Evolutionary conservation across 1,140 invertebrate species (phyloP), one percentile per base, ranked within the genome.

Genomic region (Pogonognathellus flavescens): DNA sequence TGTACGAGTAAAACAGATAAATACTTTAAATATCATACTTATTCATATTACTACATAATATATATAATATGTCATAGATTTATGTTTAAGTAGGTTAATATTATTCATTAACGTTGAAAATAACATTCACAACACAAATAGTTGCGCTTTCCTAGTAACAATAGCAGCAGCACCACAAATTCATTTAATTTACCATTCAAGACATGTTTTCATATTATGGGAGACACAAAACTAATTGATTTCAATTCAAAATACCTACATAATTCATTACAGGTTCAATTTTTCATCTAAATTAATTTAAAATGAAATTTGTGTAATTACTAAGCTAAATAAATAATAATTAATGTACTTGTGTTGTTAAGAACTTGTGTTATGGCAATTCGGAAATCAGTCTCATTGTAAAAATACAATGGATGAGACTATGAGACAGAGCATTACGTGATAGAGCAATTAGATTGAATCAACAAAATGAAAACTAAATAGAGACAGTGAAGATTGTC

Each of bases 151-250:
- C 14, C 41, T 49, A 9, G n/a, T 14, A 31, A 49, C 41, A 41
- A 49, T 66, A 76, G 49, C 41, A 31, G 41, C 70, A 76, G 70
- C 70, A 76, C 70, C 70, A 76, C 70, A 76, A 76, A 49, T 76
- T 76, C 70, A 49, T 76, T 49, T 41, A 50, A 41, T 41, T 41
- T 41, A 41, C 31, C 31, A 41, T 41, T 41, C 31, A 41, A 41
- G 1, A 6, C 31, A 41, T 41, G 31, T 41, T 41, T 41, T 41
- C 31, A 41, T n/a, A n/a, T n/a, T n/a, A n/a, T n/a, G n/a, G n/a
- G n/a, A n/a, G n/a, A n/a, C n/a, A n/a, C n/a, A n/a, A n/a, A n/a
- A 41, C 31, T 6, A 41, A 41, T 41, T 41, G n/a, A 41, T 41
- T 41, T 41, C 11, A 18, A 60, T 3, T 60, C 8, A 60, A 16